Conservation (phyloP, 2,113 vertebrate genomes). For the Tachysurus vachellii region DNA sequence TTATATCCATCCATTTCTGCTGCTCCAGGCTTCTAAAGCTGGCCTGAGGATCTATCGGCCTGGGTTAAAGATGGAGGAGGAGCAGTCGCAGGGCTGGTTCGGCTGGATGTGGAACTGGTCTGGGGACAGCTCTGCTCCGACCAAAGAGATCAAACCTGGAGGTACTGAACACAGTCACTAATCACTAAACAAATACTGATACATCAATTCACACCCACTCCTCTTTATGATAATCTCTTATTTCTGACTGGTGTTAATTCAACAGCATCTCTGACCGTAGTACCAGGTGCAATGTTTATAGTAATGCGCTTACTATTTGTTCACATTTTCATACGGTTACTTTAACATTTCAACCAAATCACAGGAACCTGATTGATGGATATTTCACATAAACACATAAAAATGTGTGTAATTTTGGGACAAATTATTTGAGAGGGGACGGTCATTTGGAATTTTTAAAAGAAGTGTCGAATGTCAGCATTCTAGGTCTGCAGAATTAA, state of each 20-base stretch:
- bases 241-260: neutral
- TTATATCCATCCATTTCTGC: neutral
- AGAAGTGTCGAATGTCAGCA: neutral
- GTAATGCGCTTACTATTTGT: neutral
- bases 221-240: neutral
- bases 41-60: slow-evolving; percentile 85
- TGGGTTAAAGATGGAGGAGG: slow-evolving; percentile 85
- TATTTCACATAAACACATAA: neutral
- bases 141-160: slow-evolving; percentile 79
- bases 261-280: neutral
- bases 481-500: neutral
- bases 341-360: neutral
- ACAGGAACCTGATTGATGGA: neutral
- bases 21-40: slow-evolving; percentile 82
- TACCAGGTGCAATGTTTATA: neutral
- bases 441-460: neutral
- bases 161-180: slow-evolving; percentile 62
- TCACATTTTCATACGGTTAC: neutral
- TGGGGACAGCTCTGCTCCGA: slow-evolving; percentile 62
- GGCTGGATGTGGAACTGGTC: slow-evolving; percentile 92
- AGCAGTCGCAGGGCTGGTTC: slow-evolving; percentile 87
- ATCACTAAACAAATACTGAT: neutral
- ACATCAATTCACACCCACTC: neutral
- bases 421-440: neutral
- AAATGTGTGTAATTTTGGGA: neutral